Evolutionary conservation across 2,113 vertebrate species (phyloP).

Genomic region (Cinclus cinclus): DNA sequence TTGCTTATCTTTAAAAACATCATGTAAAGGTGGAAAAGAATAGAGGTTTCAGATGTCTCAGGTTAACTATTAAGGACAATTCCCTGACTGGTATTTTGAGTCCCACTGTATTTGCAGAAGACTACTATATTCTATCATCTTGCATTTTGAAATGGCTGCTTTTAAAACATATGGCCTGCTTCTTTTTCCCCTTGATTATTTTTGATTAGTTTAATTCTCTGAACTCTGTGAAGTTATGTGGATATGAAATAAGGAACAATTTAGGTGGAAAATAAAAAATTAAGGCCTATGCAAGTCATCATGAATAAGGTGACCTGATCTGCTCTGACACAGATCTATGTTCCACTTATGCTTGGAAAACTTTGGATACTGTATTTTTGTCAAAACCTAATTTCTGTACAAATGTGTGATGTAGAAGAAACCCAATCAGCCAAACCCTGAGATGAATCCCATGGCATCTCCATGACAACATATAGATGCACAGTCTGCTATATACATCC

Average conservation of each 20-base stretch:
- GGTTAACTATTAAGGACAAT: not conserved
- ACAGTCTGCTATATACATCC: not conserved
- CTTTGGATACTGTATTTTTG: conserved; percentile 30
- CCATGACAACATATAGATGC: conserved; percentile 56
- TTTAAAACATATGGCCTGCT: not conserved
- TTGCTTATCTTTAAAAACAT: not conserved
- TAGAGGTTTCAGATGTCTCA: not conserved
- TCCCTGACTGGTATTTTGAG: not conserved
- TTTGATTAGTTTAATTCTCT: not conserved
- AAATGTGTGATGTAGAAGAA: conserved; percentile 21
- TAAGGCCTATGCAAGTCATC: not conserved
- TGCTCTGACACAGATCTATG: conserved; percentile 61
- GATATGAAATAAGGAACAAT: not conserved
- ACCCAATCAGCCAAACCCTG: not conserved
- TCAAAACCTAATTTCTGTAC: conserved; percentile 49
- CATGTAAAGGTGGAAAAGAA: not conserved
- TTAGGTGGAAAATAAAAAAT: conserved; percentile 30
- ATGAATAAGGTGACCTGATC: conserved; percentile 59
- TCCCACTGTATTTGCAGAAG: not conserved
- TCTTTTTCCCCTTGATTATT: not conserved
- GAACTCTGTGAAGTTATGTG: not conserved
- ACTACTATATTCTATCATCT: not conserved
- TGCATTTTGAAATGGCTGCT: not conserved
- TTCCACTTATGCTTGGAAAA: conserved; percentile 56
- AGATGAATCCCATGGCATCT: conserved; percentile 26